Base-by-base conservation (phyloP, 2,888 invertebrate species). In the Dendrolimus pini region DNA sequence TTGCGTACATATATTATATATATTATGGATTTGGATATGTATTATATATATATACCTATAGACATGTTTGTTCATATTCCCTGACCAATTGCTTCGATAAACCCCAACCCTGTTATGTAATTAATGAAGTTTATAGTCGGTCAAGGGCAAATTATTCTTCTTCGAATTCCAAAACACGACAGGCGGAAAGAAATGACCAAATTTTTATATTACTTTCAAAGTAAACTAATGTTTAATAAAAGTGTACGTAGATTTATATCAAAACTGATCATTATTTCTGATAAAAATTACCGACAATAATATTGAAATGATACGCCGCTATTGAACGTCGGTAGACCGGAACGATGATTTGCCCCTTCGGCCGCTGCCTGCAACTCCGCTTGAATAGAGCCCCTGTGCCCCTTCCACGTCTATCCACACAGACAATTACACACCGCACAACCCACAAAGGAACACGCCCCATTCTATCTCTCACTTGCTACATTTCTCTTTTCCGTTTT, bases 21-120 rank as follows among this genome's bases (percentile, higher is more conserved):
- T 47, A 47, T 47, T 47, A 47, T 47, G 47, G 12, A 47, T 47
- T 47, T 47, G 12, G 30, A 30, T 30, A 30, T 30, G 30, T 30
- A 30, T 30, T 30, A 47, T 47, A 47, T 47, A 47, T 47, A 47
- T 47, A 30, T 47, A 47, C 47, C 12, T 47, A 47, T 74, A 79
- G 79, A 80, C 75, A 78, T 74, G 77, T 75, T 78, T 82, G 83
- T 80, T 77, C 81, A 77, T 81, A 78, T 81, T 72, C 76, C 71
- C 75, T 74, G 77, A 71, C 70, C 71, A 70, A 66, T 64, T 61
- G 81, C 82, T 82, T 81, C 74, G 66, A 68, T 58, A 61, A 56
- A 64, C 65, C 72, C 71, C 73, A 66, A 71, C 77, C 76, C 75
- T 75, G 74, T 73, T 70, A 65, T 73, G 71, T 68, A 70, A 69